These are phyloP conservation scores for Coelopa pilipes DNA, from an alignment of 2,888 invertebrate species.

Conservation along the genomic window DNA sequence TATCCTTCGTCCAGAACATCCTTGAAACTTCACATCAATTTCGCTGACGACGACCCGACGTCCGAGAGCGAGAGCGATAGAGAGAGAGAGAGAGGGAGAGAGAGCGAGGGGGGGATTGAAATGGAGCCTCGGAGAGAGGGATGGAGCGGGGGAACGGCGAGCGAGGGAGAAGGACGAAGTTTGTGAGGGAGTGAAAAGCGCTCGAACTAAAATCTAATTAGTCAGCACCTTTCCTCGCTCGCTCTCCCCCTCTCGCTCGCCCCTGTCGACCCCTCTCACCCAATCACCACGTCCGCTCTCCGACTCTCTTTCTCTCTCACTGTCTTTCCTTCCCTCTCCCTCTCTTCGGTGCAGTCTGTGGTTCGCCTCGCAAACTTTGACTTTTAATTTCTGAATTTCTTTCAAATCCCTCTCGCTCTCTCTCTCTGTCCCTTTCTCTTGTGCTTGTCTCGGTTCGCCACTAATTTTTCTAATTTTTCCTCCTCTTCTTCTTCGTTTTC, in stretches of 20 bases:
- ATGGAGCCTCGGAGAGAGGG: too few species aligned
- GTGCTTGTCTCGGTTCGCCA: background rate
- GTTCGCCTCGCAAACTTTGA: conserved; percentile 3
- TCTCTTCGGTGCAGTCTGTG: conserved; percentile 13
- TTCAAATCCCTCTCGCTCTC: background rate
- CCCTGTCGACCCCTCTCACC: background rate
- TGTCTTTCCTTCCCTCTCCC: background rate
- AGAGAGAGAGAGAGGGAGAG: background rate
- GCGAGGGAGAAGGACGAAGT: background rate
- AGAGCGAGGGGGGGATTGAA: too few species aligned
- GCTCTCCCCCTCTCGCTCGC: background rate
- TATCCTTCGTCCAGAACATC: too few species aligned
- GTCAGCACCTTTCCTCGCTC: background rate
- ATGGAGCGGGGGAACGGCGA: too few species aligned
- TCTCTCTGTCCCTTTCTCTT: conserved; percentile 2
- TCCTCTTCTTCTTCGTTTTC: conserved; percentile 18
- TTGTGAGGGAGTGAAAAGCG: background rate
- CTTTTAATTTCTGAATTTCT: conserved; percentile 15
- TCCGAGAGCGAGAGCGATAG: background rate
- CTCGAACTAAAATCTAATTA: background rate
- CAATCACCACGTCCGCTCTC: background rate
- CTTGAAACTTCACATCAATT: too few species aligned
- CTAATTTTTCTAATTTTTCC: conserved; percentile 11
- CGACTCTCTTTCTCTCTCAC: too few species aligned
- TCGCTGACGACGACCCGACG: too few species aligned